Evolutionary conservation across 2,888 invertebrate species (phyloP).

Genomic region (Pseudococcus jackbeardsleyi): DNA sequence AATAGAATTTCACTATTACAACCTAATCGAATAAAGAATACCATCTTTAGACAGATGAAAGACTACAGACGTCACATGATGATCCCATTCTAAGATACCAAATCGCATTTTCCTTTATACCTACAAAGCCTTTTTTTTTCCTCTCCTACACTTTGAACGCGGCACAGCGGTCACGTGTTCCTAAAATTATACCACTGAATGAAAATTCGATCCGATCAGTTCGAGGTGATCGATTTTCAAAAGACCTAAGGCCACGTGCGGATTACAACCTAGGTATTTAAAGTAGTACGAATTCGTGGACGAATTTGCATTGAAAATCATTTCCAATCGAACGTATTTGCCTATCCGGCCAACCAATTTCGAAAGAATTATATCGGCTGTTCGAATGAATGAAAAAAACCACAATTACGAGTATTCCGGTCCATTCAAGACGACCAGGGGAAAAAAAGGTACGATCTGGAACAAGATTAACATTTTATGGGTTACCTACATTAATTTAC

Average conservation of each 20-base stretch:
- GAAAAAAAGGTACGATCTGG: background rate
- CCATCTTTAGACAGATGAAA: slow-evolving; percentile 44
- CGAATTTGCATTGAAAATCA: background rate
- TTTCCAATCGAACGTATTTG: background rate
- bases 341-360: background rate
- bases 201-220: slow-evolving; percentile 15
- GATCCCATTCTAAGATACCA: slow-evolving; percentile 43
- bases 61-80: slow-evolving; percentile 44
- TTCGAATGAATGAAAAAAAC: slow-evolving; percentile 35
- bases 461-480: slow-evolving; percentile 12
- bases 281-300: background rate
- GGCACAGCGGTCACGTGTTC: slow-evolving; percentile 13
- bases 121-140: background rate
- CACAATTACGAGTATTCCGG: background rate
- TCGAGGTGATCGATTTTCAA: slow-evolving; percentile 5
- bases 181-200: slow-evolving; percentile 22
- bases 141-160: background rate
- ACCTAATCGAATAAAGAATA: slow-evolving; percentile 42
- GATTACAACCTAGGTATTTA: background rate
- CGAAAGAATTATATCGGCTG: background rate
- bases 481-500: background rate
- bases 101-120: slow-evolving; percentile 41
- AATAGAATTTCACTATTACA: slow-evolving; percentile 51
- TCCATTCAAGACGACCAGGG: background rate
- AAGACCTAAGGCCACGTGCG: background rate